These are phyloP conservation scores for Aphaenogaster ashmeadi DNA, from an alignment of 1,140 invertebrate species.

Conservation along the genomic window DNA sequence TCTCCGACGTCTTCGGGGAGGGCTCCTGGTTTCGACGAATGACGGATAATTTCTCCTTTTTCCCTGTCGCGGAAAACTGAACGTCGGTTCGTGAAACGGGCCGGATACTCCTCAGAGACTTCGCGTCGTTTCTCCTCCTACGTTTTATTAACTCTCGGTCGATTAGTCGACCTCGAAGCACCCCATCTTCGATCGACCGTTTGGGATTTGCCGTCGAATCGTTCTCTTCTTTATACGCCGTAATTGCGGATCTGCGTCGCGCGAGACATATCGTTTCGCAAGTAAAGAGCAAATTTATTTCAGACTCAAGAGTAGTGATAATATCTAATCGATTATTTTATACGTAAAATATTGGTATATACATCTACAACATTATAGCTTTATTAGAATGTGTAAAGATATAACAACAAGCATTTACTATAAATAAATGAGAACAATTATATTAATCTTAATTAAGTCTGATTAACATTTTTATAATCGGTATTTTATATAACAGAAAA, in stretches of 20 bases:
- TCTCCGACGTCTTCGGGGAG: constrained; percentile 42
- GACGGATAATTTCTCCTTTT: constrained; percentile 75
- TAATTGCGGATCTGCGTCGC: constrained; percentile 30
- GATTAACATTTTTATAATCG: not conserved
- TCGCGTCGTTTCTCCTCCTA: constrained; percentile 67
- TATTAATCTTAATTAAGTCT: not conserved
- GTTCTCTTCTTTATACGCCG: constrained; percentile 57
- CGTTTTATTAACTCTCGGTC: constrained; percentile 76
- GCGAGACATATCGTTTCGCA: not conserved
- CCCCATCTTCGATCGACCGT: constrained; percentile 62
- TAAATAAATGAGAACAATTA: not conserved
- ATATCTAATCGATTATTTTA: not conserved
- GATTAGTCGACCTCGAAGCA: constrained; percentile 70
- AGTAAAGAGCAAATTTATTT: constrained; percentile 21
- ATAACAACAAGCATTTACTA: not conserved
- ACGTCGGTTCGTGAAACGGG: constrained; percentile 22
- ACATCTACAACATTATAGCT: not conserved
- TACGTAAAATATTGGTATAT: not conserved
- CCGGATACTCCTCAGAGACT: constrained; percentile 65
- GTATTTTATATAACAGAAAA: not conserved
- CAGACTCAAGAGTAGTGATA: not conserved
- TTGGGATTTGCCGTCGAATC: constrained; percentile 71
- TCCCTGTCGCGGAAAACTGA: constrained; percentile 52
- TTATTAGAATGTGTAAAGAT: constrained; percentile 5
- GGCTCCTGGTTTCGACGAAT: constrained; percentile 67